Evolutionary conservation across 2,797 vertebrate genomes (phyloP).

Genomic region (Sphaeramia orbicularis): DNA sequence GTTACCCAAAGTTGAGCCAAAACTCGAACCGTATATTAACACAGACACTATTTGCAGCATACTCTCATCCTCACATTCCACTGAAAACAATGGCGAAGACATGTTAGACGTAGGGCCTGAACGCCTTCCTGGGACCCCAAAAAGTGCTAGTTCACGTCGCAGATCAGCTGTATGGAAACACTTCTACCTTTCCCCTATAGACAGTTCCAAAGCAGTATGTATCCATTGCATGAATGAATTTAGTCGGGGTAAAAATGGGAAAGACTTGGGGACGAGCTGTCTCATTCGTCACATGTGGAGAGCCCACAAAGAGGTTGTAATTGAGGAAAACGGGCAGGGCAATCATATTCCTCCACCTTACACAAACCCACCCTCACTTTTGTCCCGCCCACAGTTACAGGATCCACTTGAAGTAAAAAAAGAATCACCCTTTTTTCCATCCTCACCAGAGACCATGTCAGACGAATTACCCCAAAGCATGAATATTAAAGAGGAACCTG

Average conservation of each 20-base stretch:
- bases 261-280: conserved; percentile 97
- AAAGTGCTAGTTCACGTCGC: conserved; percentile 91
- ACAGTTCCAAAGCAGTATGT: conserved; percentile 98
- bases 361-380: conserved; percentile 89
- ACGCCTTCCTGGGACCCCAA: conserved; percentile 86
- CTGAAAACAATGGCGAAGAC: conserved; percentile 86
- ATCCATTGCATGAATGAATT: conserved; percentile 99
- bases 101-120: conserved; percentile 84
- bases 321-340: conserved; percentile 94
- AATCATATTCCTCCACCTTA: conserved; percentile 92
- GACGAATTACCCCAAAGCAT: conserved; percentile 86
- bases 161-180: conserved; percentile 98
- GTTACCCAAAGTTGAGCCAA: conserved; percentile 86
- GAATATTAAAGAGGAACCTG: conserved; percentile 82
- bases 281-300: conserved; percentile 98
- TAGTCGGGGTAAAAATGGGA: conserved; percentile 97
- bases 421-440: conserved; percentile 81
- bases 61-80: conserved; percentile 84
- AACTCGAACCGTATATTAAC: conserved; percentile 85
- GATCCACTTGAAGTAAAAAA: conserved; percentile 87
- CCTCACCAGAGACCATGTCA: conserved; percentile 88
- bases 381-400: conserved; percentile 87
- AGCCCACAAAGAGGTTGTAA: conserved; percentile 95
- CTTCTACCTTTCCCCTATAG: conserved; percentile 95
- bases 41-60: conserved; percentile 74